Evolutionary conservation across 2,888 invertebrate species (phyloP).

Genomic region (Nemoura dubitans): DNA sequence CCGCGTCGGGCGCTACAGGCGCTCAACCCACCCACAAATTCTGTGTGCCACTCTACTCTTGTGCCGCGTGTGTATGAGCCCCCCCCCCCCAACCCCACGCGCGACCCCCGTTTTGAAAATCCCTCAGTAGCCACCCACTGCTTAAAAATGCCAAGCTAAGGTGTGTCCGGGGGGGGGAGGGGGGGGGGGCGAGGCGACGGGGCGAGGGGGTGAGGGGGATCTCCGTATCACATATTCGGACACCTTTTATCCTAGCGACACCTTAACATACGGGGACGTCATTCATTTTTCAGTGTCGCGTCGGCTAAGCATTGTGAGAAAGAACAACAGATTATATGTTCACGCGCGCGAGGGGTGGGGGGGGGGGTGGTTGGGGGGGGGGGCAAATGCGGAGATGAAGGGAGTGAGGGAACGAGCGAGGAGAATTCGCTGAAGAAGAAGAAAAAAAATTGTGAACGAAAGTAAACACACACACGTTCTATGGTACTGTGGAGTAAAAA

Average conservation of each 20-base stretch:
- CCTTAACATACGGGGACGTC: slow-evolving; percentile 1
- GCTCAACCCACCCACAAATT: not conserved
- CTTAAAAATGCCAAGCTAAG: slow-evolving; percentile 32
- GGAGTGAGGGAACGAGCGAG: slow-evolving; percentile 20
- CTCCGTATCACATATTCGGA: slow-evolving; percentile 19
- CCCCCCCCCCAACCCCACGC: too few species aligned
- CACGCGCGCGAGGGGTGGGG: not conserved
- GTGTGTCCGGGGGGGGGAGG: not conserved
- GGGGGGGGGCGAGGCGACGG: not conserved
- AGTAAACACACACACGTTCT: slow-evolving; percentile 7
- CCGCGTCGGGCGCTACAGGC: too few species aligned
- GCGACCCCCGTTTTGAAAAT: not conserved
- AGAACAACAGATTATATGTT: not conserved
- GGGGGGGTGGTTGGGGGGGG: not conserved
- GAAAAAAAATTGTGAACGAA: slow-evolving; percentile 3
- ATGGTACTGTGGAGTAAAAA: not conserved
- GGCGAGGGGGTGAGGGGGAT: not conserved
- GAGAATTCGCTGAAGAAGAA: not conserved
- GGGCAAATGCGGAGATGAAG: slow-evolving; percentile 9
- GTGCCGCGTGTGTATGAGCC: too few species aligned
- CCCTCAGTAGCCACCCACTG: slow-evolving; percentile 21
- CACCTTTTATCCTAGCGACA: slow-evolving; percentile 4
- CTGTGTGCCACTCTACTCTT: not conserved
- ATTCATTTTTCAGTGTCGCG: slow-evolving; percentile 17
- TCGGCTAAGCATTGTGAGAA: not conserved